phyloP scores from a whole-genome alignment of 2,797 vertebrate genomes.

The Sphenopsis melanotis region DNA sequence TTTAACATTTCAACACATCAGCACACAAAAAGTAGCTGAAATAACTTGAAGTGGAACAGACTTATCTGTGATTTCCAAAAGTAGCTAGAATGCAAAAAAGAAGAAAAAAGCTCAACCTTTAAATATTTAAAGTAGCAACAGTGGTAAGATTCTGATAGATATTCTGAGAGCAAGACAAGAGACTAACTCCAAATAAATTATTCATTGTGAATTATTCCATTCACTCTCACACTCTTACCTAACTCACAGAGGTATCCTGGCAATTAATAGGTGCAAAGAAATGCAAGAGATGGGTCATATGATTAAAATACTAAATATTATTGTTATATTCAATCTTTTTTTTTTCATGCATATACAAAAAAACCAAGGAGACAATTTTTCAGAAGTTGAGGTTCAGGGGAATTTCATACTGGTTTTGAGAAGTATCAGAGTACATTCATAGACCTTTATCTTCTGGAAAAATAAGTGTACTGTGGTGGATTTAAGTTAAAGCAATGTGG shows the following conservation, averaged over 20 bases:
- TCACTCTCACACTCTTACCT: not conserved
- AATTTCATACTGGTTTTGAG: not conserved
- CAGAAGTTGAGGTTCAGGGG: not conserved
- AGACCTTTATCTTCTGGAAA: not conserved
- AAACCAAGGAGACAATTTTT: not conserved
- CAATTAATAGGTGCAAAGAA: not conserved
- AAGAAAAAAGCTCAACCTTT: not conserved
- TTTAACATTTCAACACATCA: not conserved
- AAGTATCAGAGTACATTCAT: not conserved
- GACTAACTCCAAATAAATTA: not conserved
- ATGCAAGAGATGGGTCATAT: not conserved
- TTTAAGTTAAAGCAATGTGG: not conserved
- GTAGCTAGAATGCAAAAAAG: not conserved
- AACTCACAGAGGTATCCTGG: not conserved
- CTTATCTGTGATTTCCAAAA: not conserved
- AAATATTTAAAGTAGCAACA: not conserved
- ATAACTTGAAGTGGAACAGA: not conserved
- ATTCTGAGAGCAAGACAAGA: not conserved
- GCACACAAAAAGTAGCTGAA: not conserved
- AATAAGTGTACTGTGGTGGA: not conserved
- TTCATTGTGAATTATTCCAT: constrained; percentile 9
- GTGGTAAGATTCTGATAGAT: not conserved
- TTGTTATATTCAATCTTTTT: not conserved
- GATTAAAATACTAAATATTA: not conserved
- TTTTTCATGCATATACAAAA: not conserved